Percentiles rank a stretch among this genome's conserved stretches.
Conservation (phyloP, 30 jellyfish, hydroid and myxozoan species). For the Hydractinia symbiolongicarpus region DNA sequence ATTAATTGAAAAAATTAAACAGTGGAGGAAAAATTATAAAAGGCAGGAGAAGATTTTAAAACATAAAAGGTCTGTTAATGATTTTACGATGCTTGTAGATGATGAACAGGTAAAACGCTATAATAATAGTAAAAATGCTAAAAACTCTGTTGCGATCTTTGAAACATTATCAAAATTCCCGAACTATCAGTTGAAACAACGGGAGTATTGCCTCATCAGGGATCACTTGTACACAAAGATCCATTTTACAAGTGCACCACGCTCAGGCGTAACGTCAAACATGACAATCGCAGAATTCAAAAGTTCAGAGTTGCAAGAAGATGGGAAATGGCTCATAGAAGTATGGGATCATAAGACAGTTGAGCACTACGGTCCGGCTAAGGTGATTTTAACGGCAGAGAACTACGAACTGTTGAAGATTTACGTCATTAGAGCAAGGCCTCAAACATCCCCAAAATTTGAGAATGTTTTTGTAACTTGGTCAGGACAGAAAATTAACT, state of each 20-base stretch:
- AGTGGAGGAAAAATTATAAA: constrained; percentile 14
- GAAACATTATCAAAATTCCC: no score
- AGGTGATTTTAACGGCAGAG: neutral
- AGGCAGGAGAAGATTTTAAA: constrained; percentile 5
- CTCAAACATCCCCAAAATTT: constrained; percentile 11
- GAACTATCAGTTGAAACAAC: neutral
- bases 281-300: constrained; percentile 9
- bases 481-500: neutral
- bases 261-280: constrained; percentile 7
- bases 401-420: constrained; percentile 4
- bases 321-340: neutral
- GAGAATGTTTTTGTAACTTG: constrained; percentile 18
- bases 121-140: no score
- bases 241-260: constrained; percentile 1
- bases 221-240: neutral
- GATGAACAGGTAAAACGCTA: no score
- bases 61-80: neutral
- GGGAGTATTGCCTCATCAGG: constrained; percentile 2
- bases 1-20: neutral
- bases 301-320: neutral
- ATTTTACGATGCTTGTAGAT: no score
- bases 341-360: constrained; percentile 24
- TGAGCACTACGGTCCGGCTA: constrained; percentile 18
- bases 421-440: constrained; percentile 1
- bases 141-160: no score